Evolutionary conservation across 2,113 vertebrate genomes (phyloP).

Genomic region (Piaya cayana): DNA sequence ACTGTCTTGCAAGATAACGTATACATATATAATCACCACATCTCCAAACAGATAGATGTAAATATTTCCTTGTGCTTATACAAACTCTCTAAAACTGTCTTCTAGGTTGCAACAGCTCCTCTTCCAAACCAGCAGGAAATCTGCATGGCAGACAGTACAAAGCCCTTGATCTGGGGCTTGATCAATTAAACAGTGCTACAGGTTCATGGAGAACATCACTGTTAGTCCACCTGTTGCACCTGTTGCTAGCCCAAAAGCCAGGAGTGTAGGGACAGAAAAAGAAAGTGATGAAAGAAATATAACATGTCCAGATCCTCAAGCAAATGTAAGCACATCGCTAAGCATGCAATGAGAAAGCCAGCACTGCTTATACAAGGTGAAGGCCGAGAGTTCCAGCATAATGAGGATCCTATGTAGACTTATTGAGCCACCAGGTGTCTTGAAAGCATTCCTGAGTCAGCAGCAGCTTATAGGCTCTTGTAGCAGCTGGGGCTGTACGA

Average conservation of each 20-base stretch:
- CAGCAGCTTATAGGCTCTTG: neutral
- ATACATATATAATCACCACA: too few species aligned
- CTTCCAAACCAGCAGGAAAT: neutral
- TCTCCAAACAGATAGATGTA: neutral
- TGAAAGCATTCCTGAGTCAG: neutral
- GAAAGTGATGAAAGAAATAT: rapidly evolving
- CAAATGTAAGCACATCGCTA: neutral
- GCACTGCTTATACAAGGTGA: neutral
- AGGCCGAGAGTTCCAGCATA: neutral
- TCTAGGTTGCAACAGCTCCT: neutral
- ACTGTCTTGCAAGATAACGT: too few species aligned
- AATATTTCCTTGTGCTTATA: neutral
- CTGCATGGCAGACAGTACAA: neutral
- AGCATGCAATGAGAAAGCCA: neutral
- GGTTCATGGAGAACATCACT: rapidly evolving
- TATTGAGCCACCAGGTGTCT: neutral
- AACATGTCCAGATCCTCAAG: too few species aligned
- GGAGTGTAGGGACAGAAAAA: neutral
- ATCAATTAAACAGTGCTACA: neutral
- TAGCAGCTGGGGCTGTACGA: neutral
- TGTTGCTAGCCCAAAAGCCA: neutral
- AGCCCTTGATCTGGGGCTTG: neutral
- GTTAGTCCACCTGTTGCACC: neutral
- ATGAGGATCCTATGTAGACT: neutral
- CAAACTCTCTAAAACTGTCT: neutral